Conservation (phyloP, 1,140 invertebrate genomes). For the Amyelois transitella region DNA sequence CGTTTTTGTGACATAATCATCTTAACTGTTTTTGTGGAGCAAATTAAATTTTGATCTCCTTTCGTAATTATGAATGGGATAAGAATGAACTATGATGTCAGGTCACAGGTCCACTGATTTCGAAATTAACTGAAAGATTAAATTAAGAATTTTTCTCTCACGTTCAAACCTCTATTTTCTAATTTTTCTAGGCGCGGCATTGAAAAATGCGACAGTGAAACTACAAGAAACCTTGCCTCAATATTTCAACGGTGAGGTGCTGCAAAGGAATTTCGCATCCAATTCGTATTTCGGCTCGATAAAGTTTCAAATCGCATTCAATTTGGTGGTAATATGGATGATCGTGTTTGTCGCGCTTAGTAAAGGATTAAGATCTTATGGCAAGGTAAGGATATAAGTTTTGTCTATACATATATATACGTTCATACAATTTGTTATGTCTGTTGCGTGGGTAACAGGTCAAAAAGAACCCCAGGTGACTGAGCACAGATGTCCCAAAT, state of each 20-base stretch:
- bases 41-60: too few species aligned
- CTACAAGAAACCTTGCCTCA: constrained; percentile 86
- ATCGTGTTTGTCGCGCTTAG: constrained; percentile 91
- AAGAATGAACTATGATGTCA: too few species aligned
- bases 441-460: too few species aligned
- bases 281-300: constrained; percentile 78
- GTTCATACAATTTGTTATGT: too few species aligned
- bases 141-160: too few species aligned
- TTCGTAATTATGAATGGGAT: too few species aligned
- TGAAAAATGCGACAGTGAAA: constrained; percentile 73
- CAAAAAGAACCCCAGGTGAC: too few species aligned
- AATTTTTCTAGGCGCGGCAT: constrained; percentile 34
- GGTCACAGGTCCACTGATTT: too few species aligned
- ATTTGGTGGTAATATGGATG: constrained; percentile 92
- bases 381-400: constrained; percentile 77
- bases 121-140: too few species aligned
- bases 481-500: too few species aligned
- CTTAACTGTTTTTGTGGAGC: neutral
- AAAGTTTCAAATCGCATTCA: constrained; percentile 92
- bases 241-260: constrained; percentile 87
- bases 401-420: neutral
- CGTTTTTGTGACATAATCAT: neutral
- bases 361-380: constrained; percentile 90
- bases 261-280: constrained; percentile 81
- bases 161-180: too few species aligned